Percentiles rank a stretch among this genome's conserved stretches.
These are phyloP conservation scores for Brachionus plicatilis DNA, from an alignment of 1,140 invertebrate genomes.

Conservation along the genomic window DNA sequence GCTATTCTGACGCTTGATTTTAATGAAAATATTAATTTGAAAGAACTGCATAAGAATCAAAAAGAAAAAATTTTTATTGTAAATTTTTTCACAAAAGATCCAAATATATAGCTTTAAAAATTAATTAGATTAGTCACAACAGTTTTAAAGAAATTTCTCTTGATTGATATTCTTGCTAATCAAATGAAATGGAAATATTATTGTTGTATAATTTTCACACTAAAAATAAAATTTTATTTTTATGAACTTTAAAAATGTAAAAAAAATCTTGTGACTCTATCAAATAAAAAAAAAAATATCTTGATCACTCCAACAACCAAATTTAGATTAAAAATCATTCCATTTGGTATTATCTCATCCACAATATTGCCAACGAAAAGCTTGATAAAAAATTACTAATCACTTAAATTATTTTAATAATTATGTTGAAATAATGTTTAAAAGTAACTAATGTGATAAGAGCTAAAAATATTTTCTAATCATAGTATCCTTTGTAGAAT, in stretches of 20 bases:
- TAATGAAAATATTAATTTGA: too few species aligned
- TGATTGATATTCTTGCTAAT: too few species aligned
- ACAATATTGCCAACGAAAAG: neutral
- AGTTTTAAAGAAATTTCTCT: too few species aligned
- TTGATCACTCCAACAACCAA: neutral
- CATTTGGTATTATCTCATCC: slow-evolving; percentile 23
- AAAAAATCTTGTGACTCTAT: neutral
- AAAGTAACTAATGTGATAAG: neutral
- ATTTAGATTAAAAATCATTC: neutral
- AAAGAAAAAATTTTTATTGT: too few species aligned
- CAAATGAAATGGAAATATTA: too few species aligned
- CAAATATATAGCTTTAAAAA: too few species aligned
- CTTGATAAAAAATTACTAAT: neutral
- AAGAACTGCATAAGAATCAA: too few species aligned
- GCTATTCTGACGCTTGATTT: too few species aligned
- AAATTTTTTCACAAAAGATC: too few species aligned
- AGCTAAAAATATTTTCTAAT: neutral
- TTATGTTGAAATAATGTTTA: neutral
- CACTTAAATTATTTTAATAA: neutral
- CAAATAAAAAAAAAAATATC: neutral
- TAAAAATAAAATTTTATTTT: too few species aligned
- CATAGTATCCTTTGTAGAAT: neutral
- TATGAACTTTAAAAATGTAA: neutral
- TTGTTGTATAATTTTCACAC: too few species aligned
- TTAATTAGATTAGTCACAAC: too few species aligned